Conservation (phyloP, 2,888 invertebrate species). For the Temnothorax ravouxi region DNA sequence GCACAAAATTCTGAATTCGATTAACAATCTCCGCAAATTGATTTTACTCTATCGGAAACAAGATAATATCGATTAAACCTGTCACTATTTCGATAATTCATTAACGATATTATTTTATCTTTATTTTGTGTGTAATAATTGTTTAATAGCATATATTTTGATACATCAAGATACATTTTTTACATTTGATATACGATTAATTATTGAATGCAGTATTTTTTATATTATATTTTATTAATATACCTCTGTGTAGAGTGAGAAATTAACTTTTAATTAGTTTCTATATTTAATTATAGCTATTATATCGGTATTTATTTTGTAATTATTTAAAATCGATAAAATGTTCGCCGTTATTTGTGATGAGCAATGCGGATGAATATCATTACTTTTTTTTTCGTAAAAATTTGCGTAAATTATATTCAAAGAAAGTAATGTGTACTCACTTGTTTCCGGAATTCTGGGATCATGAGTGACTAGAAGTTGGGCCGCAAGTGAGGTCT, state of each 20-base stretch:
- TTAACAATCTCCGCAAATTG: slow-evolving; percentile 24
- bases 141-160: neutral
- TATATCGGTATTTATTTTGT: slow-evolving; percentile 3
- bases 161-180: neutral
- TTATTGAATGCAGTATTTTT: neutral
- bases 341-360: neutral
- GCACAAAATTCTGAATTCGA: neutral
- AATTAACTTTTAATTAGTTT: neutral
- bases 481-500: slow-evolving; percentile 88
- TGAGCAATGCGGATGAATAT: neutral
- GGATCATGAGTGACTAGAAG: slow-evolving; percentile 86
- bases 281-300: neutral
- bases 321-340: neutral
- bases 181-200: neutral
- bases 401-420: neutral
- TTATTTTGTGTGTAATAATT: neutral
- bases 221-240: neutral
- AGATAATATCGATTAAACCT: neutral
- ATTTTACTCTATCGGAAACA: slow-evolving; percentile 1
- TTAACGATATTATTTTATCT: neutral
- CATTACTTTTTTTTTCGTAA: neutral
- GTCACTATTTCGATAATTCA: neutral
- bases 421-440: slow-evolving; percentile 81
- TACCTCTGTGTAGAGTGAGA: neutral
- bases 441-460: slow-evolving; percentile 87